Evolutionary conservation across 2,113 vertebrate genomes (phyloP).

Genomic region (Lamprotornis superbus): DNA sequence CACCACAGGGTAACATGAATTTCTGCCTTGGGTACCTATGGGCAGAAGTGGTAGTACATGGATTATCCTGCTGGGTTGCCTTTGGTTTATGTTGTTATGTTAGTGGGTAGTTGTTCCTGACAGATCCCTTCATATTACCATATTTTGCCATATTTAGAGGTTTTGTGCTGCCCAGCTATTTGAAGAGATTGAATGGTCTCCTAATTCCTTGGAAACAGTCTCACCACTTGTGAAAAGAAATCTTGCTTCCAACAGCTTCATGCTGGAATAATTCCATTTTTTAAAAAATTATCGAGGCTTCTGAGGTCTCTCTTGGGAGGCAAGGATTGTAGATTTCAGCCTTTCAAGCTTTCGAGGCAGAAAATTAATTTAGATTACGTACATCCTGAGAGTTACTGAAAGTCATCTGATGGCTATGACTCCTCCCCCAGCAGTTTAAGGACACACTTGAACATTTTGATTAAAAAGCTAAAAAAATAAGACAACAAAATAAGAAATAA

Average conservation of each 20-base stretch:
- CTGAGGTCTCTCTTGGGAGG: not conserved
- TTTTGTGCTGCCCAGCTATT: not conserved
- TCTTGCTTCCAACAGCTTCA: not conserved
- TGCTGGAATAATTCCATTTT: not conserved
- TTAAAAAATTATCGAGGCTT: not conserved
- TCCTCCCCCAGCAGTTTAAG: not conserved
- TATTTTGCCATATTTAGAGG: not conserved
- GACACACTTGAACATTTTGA: not conserved
- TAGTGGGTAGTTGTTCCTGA: not conserved
- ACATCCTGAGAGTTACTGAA: not conserved
- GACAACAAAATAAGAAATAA: too few species aligned
- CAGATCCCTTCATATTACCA: not conserved
- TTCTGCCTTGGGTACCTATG: fast-evolving
- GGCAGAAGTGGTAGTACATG: not conserved
- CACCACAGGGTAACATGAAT: not conserved
- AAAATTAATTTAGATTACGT: not conserved
- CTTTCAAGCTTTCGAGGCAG: not conserved
- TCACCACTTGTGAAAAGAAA: not conserved
- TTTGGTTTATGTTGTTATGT: not conserved
- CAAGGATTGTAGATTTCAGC: not conserved
- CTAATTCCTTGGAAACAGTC: not conserved
- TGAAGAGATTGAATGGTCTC: not conserved
- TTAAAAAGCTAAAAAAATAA: not conserved
- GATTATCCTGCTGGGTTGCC: not conserved
- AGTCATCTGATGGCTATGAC: not conserved